Evolutionary conservation across 2,888 invertebrate species (phyloP), one percentile per base, ranked within the genome.

Genomic region (Iphiclides podalirius): DNA sequence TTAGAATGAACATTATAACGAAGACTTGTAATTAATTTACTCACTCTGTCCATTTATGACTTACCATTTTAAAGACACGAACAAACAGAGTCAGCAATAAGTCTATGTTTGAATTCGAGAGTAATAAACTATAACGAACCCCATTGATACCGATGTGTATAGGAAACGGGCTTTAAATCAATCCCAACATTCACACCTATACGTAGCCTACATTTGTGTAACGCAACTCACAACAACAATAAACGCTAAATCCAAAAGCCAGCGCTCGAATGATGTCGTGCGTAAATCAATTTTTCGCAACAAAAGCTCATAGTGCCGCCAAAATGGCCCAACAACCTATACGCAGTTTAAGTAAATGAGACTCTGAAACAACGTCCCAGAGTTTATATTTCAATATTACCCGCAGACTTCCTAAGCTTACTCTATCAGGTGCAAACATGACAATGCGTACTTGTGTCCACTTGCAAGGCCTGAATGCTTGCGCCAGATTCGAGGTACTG

Each of bases 281-380:
- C 82, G 79, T 86, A 86, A 86, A 86, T 86, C 84, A 86, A 84
- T 86, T 86, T 85, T 85, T 84, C 85, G 85, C 85, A 86, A 86
- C 82, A 84, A 83, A 78, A 64, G 71, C 48, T 33, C n/a, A 4
- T n/a, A 1, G 3, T 13, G 15, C 20, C 26, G 9, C 8, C 6
- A 26, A 26, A 26, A 6, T 9, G 9, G 9, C 26, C 8, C 9
- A 26, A 6, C 26, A 2, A 7, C 26, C 26, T 8, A 4, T 26
- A 7, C 8, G 4, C 1, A 26, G 1, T 7, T 8, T 26, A 26
- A 26, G 1, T 9, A 26, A 26, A 26, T 8, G 6, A 26, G 1
- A 26, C 26, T 26, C 8, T 6, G 9, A 26, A 20, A 20, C 13
- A 4, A 1, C 4, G n/a, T 8, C 11, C 4, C 8, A 31, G 2